A percentile compares a stretch with the other conserved stretches of the same genome.
phyloP scores from a whole-genome alignment of 1,140 invertebrate genomes.

The Teleogryllus occipitalis region DNA sequence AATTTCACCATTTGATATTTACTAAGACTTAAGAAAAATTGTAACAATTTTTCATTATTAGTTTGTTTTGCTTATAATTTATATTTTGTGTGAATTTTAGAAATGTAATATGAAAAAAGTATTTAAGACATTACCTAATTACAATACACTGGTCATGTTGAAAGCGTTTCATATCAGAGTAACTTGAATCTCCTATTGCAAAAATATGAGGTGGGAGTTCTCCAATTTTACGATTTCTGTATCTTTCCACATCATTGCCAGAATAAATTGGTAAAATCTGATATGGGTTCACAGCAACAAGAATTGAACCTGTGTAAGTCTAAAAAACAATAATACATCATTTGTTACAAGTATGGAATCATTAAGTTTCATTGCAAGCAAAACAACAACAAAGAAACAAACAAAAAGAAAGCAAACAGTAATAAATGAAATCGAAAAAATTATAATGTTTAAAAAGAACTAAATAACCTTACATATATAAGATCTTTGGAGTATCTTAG shows the following conservation, averaged over 20 bases:
- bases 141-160: constrained; percentile 82
- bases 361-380: constrained; percentile 28
- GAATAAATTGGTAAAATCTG: constrained; percentile 88
- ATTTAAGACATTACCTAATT: constrained; percentile 54
- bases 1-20: too few species aligned
- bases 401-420: background rate
- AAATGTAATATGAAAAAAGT: background rate
- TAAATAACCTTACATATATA: constrained; percentile 68
- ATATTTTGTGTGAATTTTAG: too few species aligned
- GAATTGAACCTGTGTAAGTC: constrained; percentile 89
- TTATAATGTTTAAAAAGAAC: background rate
- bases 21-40: too few species aligned
- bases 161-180: constrained; percentile 66
- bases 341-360: constrained; percentile 10
- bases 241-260: constrained; percentile 72
- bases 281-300: constrained; percentile 91
- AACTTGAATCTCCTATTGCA: constrained; percentile 84
- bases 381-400: constrained; percentile 7
- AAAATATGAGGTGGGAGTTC: constrained; percentile 90
- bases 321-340: constrained; percentile 35
- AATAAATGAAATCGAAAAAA: background rate
- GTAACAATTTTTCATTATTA: too few species aligned
- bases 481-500: constrained; percentile 79
- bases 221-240: constrained; percentile 70
- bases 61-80: too few species aligned